A percentile compares a stretch with the other conserved stretches of the same genome.
These are phyloP conservation scores for Ancistrus triradiatus DNA, from an alignment of 2,113 vertebrate species.

Conservation along the genomic window DNA sequence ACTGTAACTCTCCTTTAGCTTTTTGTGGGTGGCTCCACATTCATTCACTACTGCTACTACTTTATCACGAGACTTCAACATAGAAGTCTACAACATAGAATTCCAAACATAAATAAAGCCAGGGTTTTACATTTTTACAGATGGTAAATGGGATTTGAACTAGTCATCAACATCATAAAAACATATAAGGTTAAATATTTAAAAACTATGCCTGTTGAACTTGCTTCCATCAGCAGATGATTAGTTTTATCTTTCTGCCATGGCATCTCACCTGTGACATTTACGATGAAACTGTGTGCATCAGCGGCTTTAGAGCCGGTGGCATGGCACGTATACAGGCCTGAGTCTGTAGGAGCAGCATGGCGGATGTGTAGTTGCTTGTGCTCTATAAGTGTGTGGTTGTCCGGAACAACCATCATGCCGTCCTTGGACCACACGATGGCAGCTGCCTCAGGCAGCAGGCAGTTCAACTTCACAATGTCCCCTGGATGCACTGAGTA, in stretches of 20 bases:
- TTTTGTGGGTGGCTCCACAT: background rate
- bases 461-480: constrained; percentile 87
- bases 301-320: constrained; percentile 80
- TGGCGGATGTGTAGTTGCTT: constrained; percentile 93
- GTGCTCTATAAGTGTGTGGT: constrained; percentile 93
- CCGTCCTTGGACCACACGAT: constrained; percentile 98
- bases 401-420: constrained; percentile 85
- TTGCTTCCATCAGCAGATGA: background rate
- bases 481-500: constrained; percentile 89
- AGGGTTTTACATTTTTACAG: too few species aligned
- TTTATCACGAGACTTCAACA: too few species aligned
- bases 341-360: constrained; percentile 88
- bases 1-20: constrained; percentile 47
- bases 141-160: too few species aligned
- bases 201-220: background rate
- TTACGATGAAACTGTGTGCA: constrained; percentile 95
- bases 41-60: background rate
- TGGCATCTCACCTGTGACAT: constrained; percentile 95
- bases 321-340: constrained; percentile 91
- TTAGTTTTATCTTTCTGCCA: background rate
- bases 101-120: too few species aligned
- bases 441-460: constrained; percentile 77
- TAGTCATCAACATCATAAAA: too few species aligned
- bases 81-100: too few species aligned
- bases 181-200: background rate